These are phyloP conservation scores for Coptotermes formosanus DNA, from an alignment of 1,140 invertebrate species.

Conservation along the genomic window DNA sequence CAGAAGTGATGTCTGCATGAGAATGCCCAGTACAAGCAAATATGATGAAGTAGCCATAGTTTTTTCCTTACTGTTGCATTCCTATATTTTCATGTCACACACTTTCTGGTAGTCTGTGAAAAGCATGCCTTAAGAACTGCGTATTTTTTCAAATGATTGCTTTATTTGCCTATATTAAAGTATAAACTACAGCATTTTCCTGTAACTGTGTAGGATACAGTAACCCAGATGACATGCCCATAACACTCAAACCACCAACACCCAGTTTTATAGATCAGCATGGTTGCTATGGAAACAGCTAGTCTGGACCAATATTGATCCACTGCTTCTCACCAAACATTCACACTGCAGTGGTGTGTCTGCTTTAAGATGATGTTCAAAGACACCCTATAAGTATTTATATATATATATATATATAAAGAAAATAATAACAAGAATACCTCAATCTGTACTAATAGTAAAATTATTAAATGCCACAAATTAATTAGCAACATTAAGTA, in stretches of 20 bases:
- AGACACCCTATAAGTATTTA: too few relatives aligned
- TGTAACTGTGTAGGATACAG: not conserved
- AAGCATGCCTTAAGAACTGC: not conserved
- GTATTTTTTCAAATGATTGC: not conserved
- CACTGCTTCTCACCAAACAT: not conserved
- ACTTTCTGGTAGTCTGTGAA: not conserved
- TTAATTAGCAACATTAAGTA: too few relatives aligned
- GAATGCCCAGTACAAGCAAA: constrained; percentile 28
- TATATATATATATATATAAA: too few relatives aligned
- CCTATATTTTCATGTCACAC: not conserved
- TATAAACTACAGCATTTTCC: not conserved
- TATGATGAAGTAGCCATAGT: not conserved
- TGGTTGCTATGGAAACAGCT: not conserved
- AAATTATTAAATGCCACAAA: too few relatives aligned
- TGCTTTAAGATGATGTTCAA: not conserved
- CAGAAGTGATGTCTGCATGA: not conserved
- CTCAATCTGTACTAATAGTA: too few relatives aligned
- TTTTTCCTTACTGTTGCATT: not conserved
- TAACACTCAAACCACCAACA: not conserved
- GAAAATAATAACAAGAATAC: too few relatives aligned
- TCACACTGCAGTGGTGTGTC: not conserved
- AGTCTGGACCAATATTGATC: constrained; percentile 10
- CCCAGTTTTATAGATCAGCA: not conserved
- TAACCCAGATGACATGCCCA: not conserved
- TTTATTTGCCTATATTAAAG: not conserved